phyloP scores from a whole-genome alignment of 2,888 invertebrate genomes.

The Hypomecis punctinalis region DNA sequence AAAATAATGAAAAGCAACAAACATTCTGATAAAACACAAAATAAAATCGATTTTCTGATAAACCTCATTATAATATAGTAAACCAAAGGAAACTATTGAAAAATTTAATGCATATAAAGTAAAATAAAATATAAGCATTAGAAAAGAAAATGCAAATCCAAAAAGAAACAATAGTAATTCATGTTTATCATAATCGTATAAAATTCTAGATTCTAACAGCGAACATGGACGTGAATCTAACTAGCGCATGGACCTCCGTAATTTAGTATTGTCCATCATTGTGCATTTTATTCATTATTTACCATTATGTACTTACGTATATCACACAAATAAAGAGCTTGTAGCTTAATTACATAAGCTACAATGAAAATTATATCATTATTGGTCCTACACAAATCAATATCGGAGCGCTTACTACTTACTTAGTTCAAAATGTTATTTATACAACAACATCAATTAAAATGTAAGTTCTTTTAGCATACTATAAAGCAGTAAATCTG shows the following conservation, averaged over 20 bases:
- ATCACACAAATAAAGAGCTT: constrained; percentile 69
- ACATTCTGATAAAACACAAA: no score
- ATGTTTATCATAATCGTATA: constrained; percentile 62
- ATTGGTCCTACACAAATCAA: constrained; percentile 68
- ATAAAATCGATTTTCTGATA: no score
- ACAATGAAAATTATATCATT: constrained; percentile 55
- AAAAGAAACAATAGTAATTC: constrained; percentile 59
- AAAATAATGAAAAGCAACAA: background rate
- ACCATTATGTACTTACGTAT: constrained; percentile 62
- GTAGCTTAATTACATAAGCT: constrained; percentile 54
- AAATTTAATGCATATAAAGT: no score
- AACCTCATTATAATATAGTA: no score
- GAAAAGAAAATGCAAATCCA: background rate
- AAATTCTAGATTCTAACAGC: constrained; percentile 71
- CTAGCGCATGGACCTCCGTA: constrained; percentile 79
- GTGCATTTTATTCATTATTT: constrained; percentile 67
- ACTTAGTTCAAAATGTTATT: constrained; percentile 57
- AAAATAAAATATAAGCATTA: no score
- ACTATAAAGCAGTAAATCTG: constrained; percentile 38
- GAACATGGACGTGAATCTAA: constrained; percentile 74
- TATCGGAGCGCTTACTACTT: constrained; percentile 38
- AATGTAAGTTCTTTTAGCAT: constrained; percentile 46
- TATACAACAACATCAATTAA: constrained; percentile 70
- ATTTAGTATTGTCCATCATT: constrained; percentile 82
- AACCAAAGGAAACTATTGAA: no score